Conservation (phyloP, 2,888 invertebrate genomes). For the Pristionchus arcanus region DNA sequence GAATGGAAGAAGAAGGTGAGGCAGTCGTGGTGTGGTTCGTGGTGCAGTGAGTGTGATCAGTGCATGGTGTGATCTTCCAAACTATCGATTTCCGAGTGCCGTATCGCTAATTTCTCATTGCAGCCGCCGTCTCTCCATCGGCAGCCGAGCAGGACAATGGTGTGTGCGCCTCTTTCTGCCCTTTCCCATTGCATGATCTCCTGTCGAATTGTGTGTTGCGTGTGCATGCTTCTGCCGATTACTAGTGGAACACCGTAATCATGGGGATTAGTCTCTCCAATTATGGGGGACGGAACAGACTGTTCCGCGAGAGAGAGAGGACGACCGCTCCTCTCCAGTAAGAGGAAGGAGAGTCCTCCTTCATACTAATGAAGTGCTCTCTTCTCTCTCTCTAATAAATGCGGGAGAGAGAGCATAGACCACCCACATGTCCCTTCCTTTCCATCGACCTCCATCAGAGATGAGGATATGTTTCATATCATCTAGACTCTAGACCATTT, state of each 20-base stretch:
- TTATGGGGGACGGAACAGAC: slow-evolving; percentile 35
- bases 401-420: slow-evolving; percentile 42
- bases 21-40: slow-evolving; percentile 35
- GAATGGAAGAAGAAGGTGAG: slow-evolving; percentile 99
- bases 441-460: slow-evolving; percentile 1
- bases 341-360: background rate
- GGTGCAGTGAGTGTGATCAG: slow-evolving; percentile 34
- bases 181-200: background rate
- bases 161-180: slow-evolving; percentile 46
- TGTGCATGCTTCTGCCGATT: slow-evolving; percentile 30
- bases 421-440: slow-evolving; percentile 49
- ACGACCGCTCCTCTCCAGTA: slow-evolving; percentile 21
- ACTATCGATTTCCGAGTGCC: slow-evolving; percentile 44
- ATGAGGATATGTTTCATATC: background rate
- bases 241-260: slow-evolving; percentile 17
- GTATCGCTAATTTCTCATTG: slow-evolving; percentile 37
- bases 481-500: background rate
- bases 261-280: slow-evolving; percentile 24
- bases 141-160: slow-evolving; percentile 41
- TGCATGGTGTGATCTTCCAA: slow-evolving; percentile 48
- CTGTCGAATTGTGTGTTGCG: slow-evolving; percentile 15
- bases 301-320: background rate
- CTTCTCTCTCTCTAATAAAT: slow-evolving; percentile 37
- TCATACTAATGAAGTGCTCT: slow-evolving; percentile 47
- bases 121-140: slow-evolving; percentile 43